Percentiles rank a stretch among this genome's conserved stretches.
Evolutionary conservation across 2,888 invertebrate species (phyloP).

Genomic region (Agriopis leucophaearia): DNA sequence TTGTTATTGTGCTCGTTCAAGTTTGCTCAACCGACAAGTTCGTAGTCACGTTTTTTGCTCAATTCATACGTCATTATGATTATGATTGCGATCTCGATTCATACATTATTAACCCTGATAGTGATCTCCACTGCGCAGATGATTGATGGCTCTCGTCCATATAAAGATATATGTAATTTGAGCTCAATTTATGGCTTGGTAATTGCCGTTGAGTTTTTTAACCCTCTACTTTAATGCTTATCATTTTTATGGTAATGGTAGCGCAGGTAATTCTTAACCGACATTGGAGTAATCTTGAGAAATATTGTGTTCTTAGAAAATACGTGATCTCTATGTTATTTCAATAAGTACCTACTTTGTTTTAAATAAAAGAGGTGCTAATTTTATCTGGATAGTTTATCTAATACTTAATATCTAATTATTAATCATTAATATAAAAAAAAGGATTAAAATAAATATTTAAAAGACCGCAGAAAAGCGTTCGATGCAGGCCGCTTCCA

Average conservation of each 20-base stretch:
- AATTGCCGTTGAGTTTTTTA: conserved; percentile 23
- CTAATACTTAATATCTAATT: too few relatives aligned
- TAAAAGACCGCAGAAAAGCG: too few relatives aligned
- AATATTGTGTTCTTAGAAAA: neutral
- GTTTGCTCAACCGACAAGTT: conserved; percentile 14
- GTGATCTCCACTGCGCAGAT: conserved; percentile 25
- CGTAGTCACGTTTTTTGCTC: conserved; percentile 32
- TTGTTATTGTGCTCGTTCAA: neutral
- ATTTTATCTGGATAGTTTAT: neutral
- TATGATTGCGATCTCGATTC: conserved; percentile 22
- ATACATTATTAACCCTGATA: conserved; percentile 30
- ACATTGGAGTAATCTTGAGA: neutral
- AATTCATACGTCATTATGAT: conserved; percentile 23
- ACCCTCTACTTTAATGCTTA: conserved; percentile 7
- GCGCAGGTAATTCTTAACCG: neutral
- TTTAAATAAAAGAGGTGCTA: neutral
- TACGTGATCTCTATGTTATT: neutral
- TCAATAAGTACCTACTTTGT: neutral
- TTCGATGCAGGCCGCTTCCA: too few relatives aligned
- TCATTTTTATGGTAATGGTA: conserved; percentile 10
- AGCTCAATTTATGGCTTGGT: conserved; percentile 29
- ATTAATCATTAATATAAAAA: too few relatives aligned
- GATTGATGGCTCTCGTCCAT: conserved; percentile 34
- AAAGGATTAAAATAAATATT: too few relatives aligned
- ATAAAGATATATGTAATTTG: conserved; percentile 34